phyloP scores from a whole-genome alignment of 2,888 invertebrate species.

The Bruchidius siliquastri region DNA sequence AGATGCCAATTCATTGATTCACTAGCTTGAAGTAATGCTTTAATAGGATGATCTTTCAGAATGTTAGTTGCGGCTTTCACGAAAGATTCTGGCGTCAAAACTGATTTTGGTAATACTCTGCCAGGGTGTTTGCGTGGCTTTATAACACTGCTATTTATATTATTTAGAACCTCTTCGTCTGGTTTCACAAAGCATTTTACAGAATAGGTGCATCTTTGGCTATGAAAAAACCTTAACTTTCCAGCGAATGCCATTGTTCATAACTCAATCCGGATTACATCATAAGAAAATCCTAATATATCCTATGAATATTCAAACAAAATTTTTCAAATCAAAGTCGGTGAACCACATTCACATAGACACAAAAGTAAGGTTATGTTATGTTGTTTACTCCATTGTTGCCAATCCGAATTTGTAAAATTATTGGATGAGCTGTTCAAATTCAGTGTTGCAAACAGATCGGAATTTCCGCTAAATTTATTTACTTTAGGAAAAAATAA shows the following conservation, averaged over 20 bases:
- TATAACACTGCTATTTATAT: conserved; percentile 51
- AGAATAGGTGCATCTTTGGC: background rate
- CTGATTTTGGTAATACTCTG: conserved; percentile 51
- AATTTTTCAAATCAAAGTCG: too few species aligned
- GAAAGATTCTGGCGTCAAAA: conserved; percentile 59
- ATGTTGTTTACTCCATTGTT: too few species aligned
- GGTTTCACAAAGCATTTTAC: conserved; percentile 42
- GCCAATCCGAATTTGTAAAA: too few species aligned
- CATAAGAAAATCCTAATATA: too few species aligned
- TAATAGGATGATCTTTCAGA: conserved; percentile 55
- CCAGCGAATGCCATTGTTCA: background rate
- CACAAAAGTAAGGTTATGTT: too few species aligned
- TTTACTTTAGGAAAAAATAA: too few species aligned
- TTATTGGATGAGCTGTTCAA: too few species aligned
- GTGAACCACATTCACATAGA: too few species aligned
- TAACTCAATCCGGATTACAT: background rate
- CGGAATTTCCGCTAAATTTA: too few species aligned
- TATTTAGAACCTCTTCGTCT: conserved; percentile 50
- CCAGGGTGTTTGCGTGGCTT: conserved; percentile 75
- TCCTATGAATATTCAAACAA: too few species aligned
- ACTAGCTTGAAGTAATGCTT: conserved; percentile 53
- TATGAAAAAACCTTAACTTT: background rate
- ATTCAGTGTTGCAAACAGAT: too few species aligned
- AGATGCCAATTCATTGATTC: conserved; percentile 57
- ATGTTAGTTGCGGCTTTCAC: conserved; percentile 54